Conservation (phyloP, 2,888 invertebrate species). For the Cephonodes hylas region DNA sequence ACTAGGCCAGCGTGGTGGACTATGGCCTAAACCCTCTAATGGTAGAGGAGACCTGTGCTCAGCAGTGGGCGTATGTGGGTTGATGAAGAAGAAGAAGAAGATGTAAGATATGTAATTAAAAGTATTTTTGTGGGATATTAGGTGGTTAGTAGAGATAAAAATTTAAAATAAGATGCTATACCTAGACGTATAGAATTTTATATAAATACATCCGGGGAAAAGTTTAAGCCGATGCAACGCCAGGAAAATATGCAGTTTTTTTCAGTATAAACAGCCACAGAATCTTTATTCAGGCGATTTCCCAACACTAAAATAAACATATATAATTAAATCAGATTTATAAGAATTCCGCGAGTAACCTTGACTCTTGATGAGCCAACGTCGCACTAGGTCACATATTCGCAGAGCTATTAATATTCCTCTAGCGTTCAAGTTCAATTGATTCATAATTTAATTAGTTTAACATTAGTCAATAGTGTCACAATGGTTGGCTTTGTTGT, state of each 20-base stretch:
- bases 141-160: too few species aligned
- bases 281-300: neutral
- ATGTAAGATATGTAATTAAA: too few species aligned
- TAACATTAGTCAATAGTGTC: neutral
- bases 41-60: too few species aligned
- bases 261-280: neutral
- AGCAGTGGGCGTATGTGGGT: too few species aligned
- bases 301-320: neutral
- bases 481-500: neutral
- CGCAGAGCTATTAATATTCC: conserved; percentile 3
- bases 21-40: too few species aligned
- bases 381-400: neutral
- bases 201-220: too few species aligned
- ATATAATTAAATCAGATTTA: neutral
- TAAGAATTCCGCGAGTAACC: neutral
- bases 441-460: neutral
- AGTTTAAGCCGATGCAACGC: too few species aligned
- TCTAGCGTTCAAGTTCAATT: conserved; percentile 1
- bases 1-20: too few species aligned
- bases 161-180: too few species aligned
- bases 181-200: too few species aligned
- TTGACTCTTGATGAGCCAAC: neutral
- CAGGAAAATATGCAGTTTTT: neutral
- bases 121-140: too few species aligned
- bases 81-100: too few species aligned